These are phyloP conservation scores for Pipra filicauda DNA, from an alignment of 2,113 vertebrate genomes.

Conservation along the genomic window DNA sequence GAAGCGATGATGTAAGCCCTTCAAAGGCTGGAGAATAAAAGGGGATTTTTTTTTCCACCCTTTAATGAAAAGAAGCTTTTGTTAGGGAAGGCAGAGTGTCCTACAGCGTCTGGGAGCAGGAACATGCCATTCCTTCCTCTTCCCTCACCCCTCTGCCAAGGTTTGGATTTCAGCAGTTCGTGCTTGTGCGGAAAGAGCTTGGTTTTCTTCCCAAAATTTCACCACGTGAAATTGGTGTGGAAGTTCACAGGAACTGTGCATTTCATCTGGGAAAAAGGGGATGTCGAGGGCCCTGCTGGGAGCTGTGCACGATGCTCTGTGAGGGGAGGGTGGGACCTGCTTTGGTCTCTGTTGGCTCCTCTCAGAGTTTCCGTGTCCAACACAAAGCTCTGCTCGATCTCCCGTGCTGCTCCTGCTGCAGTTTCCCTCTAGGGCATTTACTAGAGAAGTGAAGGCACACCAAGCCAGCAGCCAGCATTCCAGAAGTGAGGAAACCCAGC, in stretches of 20 bases:
- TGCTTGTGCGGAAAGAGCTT: accelerated
- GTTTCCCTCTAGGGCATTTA: neutral
- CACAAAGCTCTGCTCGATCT: neutral
- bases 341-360: accelerated
- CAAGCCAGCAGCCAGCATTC: neutral
- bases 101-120: neutral
- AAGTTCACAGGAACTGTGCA: accelerated
- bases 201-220: neutral
- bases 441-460: neutral
- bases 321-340: neutral
- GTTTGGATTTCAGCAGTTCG: neutral
- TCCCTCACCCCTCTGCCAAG: neutral
- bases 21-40: conserved; percentile 46
- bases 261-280: neutral
- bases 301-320: neutral
- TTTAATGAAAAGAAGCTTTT: conserved; percentile 67
- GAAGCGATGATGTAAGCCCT: conserved; percentile 59
- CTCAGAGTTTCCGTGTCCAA: accelerated
- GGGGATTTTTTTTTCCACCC: neutral
- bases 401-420: accelerated
- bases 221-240: neutral
- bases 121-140: conserved; percentile 11
- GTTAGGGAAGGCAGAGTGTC: conserved; percentile 19
- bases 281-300: accelerated
- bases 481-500: neutral